Evolutionary conservation across 1,140 invertebrate genomes (phyloP), one percentile per base, ranked within the genome.

Genomic region (Leptopilina boulardi): DNA sequence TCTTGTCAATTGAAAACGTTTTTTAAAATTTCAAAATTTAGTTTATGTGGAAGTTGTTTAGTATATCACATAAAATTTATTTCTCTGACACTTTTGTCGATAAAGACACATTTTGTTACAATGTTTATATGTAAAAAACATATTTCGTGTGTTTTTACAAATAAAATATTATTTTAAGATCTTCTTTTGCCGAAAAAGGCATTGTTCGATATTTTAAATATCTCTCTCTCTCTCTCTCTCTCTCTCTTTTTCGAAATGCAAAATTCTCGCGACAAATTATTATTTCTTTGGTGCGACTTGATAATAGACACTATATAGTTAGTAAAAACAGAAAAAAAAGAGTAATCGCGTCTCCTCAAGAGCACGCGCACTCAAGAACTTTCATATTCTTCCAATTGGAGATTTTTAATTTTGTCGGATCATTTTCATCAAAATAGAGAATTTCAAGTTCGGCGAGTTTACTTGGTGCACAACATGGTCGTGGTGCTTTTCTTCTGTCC

Each of bases 361-460:
- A 94, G 88, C 95, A 96, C 70, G 94, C 94, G 87, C 95, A 96
- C 86, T 95, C 94, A 26, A 93, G 82, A 18, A 96, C 94, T 80
- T 92, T 92, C 92, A 95, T 95, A 80, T 95, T 93, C 78, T 94
- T 93, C 94, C 95, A 95, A 38, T 92, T 93, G 13, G 94, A 93
- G 34, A 95, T 92, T 77, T 94, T 93, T n/a, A 96, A 88, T 84
- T 93, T 93, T 6, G 92, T 92, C 2, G 90, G 87, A 77, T 94
- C 91, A 71, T 93, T 91, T 77, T 94, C 93, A 82, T 95, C 93
- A 6, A 94, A 91, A 81, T 95, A 93, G 44, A 96, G 88, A 78
- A 96, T 93, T 85, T 95, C 93, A 26, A 96, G 87, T 47, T 93
- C 91, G n/a, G 91, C 88, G 9, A 96, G 90, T 82, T 94, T 94